Evolutionary conservation across 2,888 invertebrate genomes (phyloP).

Genomic region (Loripinus fragilis): DNA sequence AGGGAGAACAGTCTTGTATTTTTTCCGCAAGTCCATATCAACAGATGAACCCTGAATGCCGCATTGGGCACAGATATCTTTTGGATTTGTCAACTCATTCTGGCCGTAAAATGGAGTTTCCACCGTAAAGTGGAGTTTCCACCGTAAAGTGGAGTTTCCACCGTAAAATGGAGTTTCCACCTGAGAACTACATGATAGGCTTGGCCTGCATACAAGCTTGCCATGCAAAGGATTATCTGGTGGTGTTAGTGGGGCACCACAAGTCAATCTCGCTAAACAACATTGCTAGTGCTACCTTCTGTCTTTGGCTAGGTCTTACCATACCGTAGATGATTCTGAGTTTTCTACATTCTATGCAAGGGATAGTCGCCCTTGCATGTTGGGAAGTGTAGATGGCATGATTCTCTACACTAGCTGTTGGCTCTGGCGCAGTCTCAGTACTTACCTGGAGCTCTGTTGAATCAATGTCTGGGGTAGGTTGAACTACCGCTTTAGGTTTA

Average conservation of each 20-base stretch:
- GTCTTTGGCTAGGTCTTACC: not conserved
- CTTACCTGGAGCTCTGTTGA: too few relatives aligned
- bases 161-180: not conserved
- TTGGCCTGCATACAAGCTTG: not conserved
- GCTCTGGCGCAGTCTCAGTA: not conserved
- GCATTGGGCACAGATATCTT: not conserved
- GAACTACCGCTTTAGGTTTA: not conserved
- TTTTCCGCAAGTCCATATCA: not conserved
- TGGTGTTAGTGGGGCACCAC: not conserved
- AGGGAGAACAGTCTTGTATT: not conserved
- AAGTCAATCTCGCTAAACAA: not conserved
- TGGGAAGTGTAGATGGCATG: not conserved
- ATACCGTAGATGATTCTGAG: not conserved
- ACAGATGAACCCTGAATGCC: not conserved
- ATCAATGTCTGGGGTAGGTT: not conserved
- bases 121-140: too few relatives aligned
- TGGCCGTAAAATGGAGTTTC: too few relatives aligned
- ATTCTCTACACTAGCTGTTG: not conserved
- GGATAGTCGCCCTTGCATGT: not conserved
- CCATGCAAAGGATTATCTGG: not conserved
- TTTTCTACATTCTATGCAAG: slow-evolving; percentile 17
- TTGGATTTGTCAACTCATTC: too few relatives aligned
- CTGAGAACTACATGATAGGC: not conserved
- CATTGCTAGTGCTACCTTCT: not conserved
- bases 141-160: not conserved